These are phyloP conservation scores for Metridium senile DNA, from an alignment of 92 coral and sea anemone species.

Conservation along the genomic window DNA sequence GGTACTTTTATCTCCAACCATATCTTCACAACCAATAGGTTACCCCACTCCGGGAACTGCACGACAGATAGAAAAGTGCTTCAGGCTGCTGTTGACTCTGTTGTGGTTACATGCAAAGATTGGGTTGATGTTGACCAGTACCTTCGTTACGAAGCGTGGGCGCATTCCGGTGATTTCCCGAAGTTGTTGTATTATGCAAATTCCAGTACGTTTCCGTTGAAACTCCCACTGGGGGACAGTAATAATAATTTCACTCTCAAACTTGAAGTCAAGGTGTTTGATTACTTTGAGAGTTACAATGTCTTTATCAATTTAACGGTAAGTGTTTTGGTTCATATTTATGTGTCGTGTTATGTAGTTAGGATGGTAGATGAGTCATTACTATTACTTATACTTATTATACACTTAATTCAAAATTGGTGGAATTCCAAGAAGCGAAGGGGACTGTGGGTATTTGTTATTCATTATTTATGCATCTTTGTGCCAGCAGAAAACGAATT, in stretches of 20 bases:
- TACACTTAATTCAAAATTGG: neutral
- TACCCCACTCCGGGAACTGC: slow-evolving; percentile 26
- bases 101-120: too few species aligned
- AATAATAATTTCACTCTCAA: neutral
- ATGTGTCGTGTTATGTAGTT: too few species aligned
- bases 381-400: neutral
- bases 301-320: slow-evolving; percentile 14
- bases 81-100: neutral
- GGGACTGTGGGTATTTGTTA: too few species aligned
- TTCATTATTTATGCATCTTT: too few species aligned
- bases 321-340: neutral
- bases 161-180: too few species aligned
- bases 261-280: slow-evolving; percentile 20
- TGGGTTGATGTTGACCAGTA: neutral
- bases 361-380: neutral
- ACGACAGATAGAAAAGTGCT: neutral
- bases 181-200: slow-evolving; percentile 15
- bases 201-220: slow-evolving; percentile 5
- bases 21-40: slow-evolving; percentile 15
- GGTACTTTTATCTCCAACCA: too few species aligned
- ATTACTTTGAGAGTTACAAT: slow-evolving; percentile 7
- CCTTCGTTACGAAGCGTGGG: slow-evolving; percentile 12
- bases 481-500: too few species aligned
- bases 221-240: slow-evolving; percentile 22
- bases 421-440: too few species aligned